These are phyloP conservation scores for Zygaena filipendulae DNA, from an alignment of 2,888 invertebrate species.

Conservation along the genomic window DNA sequence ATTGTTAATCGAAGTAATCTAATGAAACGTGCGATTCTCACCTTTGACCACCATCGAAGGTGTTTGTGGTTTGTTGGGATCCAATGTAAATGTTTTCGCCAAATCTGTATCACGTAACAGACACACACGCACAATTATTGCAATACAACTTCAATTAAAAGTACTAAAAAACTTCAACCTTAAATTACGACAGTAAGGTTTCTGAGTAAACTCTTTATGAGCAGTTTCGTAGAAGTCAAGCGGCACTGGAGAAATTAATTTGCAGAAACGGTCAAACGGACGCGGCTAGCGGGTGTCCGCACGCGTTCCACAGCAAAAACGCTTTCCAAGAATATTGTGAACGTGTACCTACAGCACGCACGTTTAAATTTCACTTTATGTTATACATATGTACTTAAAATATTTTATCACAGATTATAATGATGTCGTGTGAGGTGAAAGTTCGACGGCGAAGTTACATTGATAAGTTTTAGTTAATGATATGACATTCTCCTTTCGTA, in stretches of 20 bases:
- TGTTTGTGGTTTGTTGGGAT: conserved; percentile 55
- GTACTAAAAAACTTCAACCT: conserved; percentile 64
- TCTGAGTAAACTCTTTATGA: conserved; percentile 65
- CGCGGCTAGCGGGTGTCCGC: conserved; percentile 37
- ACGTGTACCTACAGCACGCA: no score
- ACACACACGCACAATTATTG: conserved; percentile 61
- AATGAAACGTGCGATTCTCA: no score
- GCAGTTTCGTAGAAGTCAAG: conserved; percentile 60
- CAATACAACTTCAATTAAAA: conserved; percentile 56
- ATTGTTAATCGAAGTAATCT: no score
- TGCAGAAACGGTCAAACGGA: conserved; percentile 55
- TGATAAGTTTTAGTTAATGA: conserved; percentile 23
- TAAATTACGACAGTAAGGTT: conserved; percentile 61
- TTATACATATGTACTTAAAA: conserved; percentile 26
- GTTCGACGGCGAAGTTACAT: conserved; percentile 39
- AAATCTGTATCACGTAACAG: conserved; percentile 48
- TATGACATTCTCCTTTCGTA: conserved; percentile 33
- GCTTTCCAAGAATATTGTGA: conserved; percentile 57
- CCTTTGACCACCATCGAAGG: conserved; percentile 68
- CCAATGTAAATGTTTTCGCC: conserved; percentile 60
- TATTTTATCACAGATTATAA: conserved; percentile 53
- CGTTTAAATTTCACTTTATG: conserved; percentile 61
- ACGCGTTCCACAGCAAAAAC: conserved; percentile 45
- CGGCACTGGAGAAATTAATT: conserved; percentile 62
- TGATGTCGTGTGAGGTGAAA: conserved; percentile 59